Percentiles rank a stretch among this genome's conserved stretches.
phyloP scores from a whole-genome alignment of 2,113 vertebrate genomes.

The Rhadina sibilatrix region DNA sequence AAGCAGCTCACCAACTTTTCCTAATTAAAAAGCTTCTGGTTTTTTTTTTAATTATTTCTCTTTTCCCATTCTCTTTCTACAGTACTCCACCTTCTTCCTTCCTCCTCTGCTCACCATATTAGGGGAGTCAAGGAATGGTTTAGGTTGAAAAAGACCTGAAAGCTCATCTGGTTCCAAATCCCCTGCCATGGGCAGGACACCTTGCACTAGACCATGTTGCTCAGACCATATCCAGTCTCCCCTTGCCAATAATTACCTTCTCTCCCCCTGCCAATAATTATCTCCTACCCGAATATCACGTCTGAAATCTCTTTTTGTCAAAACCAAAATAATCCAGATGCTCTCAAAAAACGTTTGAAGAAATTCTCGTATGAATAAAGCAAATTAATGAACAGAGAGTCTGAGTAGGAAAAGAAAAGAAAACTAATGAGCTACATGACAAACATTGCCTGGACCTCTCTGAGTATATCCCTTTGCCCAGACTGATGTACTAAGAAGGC shows the following conservation, averaged over 20 bases:
- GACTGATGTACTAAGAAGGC: neutral
- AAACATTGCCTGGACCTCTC: neutral
- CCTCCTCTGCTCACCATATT: neutral
- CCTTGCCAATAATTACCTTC: neutral
- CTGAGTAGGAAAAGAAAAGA: neutral
- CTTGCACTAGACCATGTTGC: neutral
- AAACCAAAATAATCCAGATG: neutral
- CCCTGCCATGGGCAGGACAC: neutral
- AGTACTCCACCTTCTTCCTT: neutral
- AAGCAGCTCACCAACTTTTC: neutral
- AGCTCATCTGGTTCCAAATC: neutral
- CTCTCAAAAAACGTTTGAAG: neutral
- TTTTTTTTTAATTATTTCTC: neutral
- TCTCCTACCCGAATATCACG: neutral
- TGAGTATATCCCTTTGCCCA: neutral
- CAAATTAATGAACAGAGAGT: neutral
- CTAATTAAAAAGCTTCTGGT: accelerated
- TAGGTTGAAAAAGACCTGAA: neutral
- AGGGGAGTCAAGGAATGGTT: neutral
- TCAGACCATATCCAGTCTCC: neutral
- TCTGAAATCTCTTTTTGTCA: neutral
- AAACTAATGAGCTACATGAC: neutral
- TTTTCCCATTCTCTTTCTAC: neutral
- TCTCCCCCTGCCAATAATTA: neutral
- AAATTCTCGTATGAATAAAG: neutral